These are phyloP conservation scores for Liparis tanakae DNA, from an alignment of 2,797 vertebrate genomes.

Conservation along the genomic window DNA sequence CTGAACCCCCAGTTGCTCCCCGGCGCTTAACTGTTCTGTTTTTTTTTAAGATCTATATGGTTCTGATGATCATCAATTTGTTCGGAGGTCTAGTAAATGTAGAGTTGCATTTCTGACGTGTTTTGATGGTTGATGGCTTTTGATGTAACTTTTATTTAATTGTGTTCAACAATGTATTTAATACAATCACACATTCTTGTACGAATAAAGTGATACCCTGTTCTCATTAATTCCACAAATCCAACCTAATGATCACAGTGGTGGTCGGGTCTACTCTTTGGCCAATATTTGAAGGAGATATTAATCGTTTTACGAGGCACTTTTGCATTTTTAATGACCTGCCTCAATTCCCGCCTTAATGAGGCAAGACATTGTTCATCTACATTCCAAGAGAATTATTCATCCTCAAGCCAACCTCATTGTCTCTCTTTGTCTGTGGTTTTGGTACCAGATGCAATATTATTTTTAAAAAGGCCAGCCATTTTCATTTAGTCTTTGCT, in stretches of 20 bases:
- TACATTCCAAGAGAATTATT: constrained; percentile 47
- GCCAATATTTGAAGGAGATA: constrained; percentile 41
- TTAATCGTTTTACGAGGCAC: constrained; percentile 40
- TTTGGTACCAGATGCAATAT: constrained; percentile 49
- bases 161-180: neutral
- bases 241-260: constrained; percentile 2
- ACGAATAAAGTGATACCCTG: neutral
- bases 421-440: constrained; percentile 37
- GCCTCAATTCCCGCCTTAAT: constrained; percentile 41
- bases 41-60: neutral
- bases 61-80: neutral
- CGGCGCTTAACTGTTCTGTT: no score
- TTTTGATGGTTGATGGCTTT: constrained; percentile 2
- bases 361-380: constrained; percentile 32
- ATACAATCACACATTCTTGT: neutral
- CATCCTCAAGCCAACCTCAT: constrained; percentile 26
- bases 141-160: constrained; percentile 1
- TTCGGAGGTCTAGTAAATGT: neutral
- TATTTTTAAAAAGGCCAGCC: neutral
- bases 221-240: neutral
- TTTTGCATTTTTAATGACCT: constrained; percentile 59
- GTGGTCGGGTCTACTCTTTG: constrained; percentile 2
- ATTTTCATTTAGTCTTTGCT: constrained; percentile 58
- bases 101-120: neutral
- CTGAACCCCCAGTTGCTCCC: no score